Evolutionary conservation across 2,888 invertebrate species (phyloP).

Genomic region (Conchocele bisecta): DNA sequence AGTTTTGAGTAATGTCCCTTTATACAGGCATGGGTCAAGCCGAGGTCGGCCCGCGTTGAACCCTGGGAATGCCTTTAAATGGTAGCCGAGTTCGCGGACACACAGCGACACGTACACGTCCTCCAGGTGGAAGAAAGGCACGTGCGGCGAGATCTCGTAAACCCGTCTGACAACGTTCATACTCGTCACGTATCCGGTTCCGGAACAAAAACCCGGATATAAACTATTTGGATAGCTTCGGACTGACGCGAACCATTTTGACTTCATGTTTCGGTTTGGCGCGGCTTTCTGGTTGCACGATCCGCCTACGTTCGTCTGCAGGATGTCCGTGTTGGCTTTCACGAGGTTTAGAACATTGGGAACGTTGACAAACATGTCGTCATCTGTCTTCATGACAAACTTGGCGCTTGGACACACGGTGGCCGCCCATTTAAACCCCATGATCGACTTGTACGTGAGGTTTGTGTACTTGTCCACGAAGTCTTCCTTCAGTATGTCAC

Average conservation of each 20-base stretch:
- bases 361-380: constrained; percentile 71
- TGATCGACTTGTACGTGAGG: constrained; percentile 60
- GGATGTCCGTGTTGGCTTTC: neutral
- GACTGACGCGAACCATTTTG: constrained; percentile 72
- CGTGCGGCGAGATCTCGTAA: constrained; percentile 58
- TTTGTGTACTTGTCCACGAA: constrained; percentile 58
- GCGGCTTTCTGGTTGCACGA: constrained; percentile 42
- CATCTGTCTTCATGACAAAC: constrained; percentile 64
- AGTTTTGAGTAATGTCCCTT: too few species aligned
- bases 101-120: constrained; percentile 73
- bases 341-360: constrained; percentile 46
- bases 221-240: constrained; percentile 60
- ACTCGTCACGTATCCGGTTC: constrained; percentile 71
- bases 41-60: constrained; percentile 50
- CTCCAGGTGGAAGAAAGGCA: constrained; percentile 75
- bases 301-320: constrained; percentile 60
- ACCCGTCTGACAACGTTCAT: constrained; percentile 60
- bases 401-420: constrained; percentile 50
- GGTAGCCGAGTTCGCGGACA: constrained; percentile 57
- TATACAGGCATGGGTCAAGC: constrained; percentile 56
- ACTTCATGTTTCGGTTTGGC: constrained; percentile 61
- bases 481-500: constrained; percentile 59
- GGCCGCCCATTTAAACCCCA: constrained; percentile 60
- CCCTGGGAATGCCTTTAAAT: constrained; percentile 48
- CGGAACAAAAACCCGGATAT: constrained; percentile 75